Conservation (phyloP, 2,797 vertebrate species). For the Chrosomus eos region DNA sequence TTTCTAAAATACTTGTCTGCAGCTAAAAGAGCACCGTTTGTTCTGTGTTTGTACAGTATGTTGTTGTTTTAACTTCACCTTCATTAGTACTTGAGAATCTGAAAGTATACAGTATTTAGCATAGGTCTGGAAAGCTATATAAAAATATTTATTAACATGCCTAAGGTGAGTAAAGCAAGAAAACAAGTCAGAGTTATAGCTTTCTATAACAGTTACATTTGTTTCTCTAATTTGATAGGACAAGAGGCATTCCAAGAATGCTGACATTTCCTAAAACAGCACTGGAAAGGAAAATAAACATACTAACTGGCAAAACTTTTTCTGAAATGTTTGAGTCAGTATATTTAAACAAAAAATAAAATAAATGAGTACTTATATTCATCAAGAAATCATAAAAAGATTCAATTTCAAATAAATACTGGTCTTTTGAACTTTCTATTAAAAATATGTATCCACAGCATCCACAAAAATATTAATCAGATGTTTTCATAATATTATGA, state of each 20-base stretch:
- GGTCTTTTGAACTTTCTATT: not conserved
- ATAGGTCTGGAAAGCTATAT: not conserved
- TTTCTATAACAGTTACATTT: conserved; percentile 18
- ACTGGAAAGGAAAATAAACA: not conserved
- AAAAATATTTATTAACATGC: conserved; percentile 11
- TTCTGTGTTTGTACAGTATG: conserved; percentile 43
- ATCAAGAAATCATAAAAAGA: not conserved
- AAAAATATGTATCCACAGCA: not conserved
- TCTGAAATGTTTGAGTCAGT: not conserved
- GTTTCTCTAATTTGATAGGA: not conserved
- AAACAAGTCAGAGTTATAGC: not conserved
- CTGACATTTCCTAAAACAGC: not conserved
- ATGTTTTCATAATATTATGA: not conserved
- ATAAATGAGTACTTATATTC: not conserved
- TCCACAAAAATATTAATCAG: not conserved
- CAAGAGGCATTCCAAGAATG: not conserved
- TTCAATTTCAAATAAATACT: not conserved
- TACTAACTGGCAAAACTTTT: not conserved
- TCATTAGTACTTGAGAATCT: conserved; percentile 31
- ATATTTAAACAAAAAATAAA: not conserved
- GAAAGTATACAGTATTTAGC: not conserved
- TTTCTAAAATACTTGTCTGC: conserved; percentile 53
- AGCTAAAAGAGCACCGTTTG: conserved; percentile 17
- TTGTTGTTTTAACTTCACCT: conserved; percentile 39
- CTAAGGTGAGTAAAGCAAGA: not conserved